These are phyloP conservation scores for Rhagoletis zephyria DNA, from an alignment of 1,140 invertebrate genomes.

Conservation along the genomic window DNA sequence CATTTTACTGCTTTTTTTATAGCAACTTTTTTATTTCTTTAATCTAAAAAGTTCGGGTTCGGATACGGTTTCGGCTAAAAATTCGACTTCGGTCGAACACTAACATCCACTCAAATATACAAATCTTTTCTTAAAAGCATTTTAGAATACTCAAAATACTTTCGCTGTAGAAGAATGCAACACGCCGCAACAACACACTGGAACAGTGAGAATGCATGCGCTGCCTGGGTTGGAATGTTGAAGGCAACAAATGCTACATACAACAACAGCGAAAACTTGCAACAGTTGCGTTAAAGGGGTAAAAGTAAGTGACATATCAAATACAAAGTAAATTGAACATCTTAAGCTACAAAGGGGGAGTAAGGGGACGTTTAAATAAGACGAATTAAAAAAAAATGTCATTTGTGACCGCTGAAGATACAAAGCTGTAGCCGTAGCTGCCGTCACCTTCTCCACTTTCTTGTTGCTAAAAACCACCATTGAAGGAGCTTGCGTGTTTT, in stretches of 20 bases:
- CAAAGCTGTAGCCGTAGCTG: not conserved
- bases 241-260: not conserved
- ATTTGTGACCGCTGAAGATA: slow-evolving; percentile 5
- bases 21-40: too few species aligned
- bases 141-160: slow-evolving; percentile 33
- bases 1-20: too few species aligned
- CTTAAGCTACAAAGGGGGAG: not conserved
- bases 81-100: too few species aligned
- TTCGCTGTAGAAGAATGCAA: not conserved
- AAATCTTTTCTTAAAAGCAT: slow-evolving; percentile 25
- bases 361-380: not conserved
- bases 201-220: not conserved
- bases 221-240: not conserved
- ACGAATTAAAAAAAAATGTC: slow-evolving; percentile 20
- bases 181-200: not conserved
- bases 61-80: too few species aligned
- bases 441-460: not conserved
- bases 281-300: not conserved
- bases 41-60: too few species aligned
- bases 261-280: not conserved
- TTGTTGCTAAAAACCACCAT: not conserved
- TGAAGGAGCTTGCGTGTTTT: slow-evolving; percentile 22
- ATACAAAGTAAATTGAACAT: too few species aligned
- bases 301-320: too few species aligned
- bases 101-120: not conserved